A percentile compares a stretch with the other conserved stretches of the same genome.
phyloP scores from a whole-genome alignment of 2,888 invertebrate species.

The Germaria angustata region DNA sequence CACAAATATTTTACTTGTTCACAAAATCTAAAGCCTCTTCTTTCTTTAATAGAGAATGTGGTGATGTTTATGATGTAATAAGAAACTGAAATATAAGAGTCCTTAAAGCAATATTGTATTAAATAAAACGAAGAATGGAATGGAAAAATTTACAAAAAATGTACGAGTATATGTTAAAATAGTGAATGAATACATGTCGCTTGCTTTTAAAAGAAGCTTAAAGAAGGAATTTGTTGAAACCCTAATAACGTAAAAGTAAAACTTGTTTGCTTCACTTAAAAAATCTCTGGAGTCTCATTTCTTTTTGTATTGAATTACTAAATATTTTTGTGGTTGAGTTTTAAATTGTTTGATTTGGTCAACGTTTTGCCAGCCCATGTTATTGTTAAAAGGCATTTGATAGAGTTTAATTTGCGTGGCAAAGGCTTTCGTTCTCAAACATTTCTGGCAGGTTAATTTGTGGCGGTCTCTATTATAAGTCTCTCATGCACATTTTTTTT shows the following conservation, averaged over 20 bases:
- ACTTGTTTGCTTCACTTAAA: background rate
- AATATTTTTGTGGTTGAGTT: background rate
- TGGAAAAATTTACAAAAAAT: background rate
- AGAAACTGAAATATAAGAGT: background rate
- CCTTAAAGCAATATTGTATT: background rate
- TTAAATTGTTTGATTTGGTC: background rate
- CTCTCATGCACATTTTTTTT: no score
- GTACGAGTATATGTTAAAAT: background rate
- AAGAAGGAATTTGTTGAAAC: background rate
- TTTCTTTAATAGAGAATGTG: background rate
- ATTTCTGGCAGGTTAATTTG: no score
- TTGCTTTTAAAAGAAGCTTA: background rate
- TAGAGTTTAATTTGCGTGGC: no score
- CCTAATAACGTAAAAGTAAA: background rate
- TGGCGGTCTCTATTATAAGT: no score
- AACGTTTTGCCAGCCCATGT: no score
- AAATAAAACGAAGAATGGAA: background rate
- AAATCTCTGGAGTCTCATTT: background rate
- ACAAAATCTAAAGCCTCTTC: background rate
- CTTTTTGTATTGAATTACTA: background rate
- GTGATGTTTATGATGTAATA: background rate
- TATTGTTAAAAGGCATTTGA: background rate
- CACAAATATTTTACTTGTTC: background rate
- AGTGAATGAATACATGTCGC: slow-evolving; percentile 1
- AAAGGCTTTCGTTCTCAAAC: no score